These are phyloP conservation scores for Crotalus helleri DNA, from an alignment of 2,113 vertebrate species.

Conservation along the genomic window DNA sequence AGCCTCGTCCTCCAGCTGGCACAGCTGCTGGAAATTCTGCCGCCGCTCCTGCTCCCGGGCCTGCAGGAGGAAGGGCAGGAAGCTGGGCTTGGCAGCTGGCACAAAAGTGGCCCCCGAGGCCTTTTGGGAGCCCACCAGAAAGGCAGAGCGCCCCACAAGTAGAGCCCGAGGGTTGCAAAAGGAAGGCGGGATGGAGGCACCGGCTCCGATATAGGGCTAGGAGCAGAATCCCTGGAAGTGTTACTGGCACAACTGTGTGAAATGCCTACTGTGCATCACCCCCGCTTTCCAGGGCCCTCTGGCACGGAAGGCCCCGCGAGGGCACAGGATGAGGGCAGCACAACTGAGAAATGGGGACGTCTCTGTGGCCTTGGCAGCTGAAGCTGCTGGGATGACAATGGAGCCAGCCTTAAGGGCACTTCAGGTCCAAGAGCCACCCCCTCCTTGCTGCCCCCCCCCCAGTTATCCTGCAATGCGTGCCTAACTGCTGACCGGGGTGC, in stretches of 20 bases:
- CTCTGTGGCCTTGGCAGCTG: background rate
- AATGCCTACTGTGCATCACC: fast-evolving
- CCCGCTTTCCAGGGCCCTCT: background rate
- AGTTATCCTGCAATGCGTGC: background rate
- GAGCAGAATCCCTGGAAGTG: background rate
- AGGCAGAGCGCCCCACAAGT: background rate
- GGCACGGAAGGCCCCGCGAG: background rate
- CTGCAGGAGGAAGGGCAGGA: conserved; percentile 41
- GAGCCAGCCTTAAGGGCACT: background rate
- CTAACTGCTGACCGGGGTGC: background rate
- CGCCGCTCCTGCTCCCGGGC: conserved; percentile 74
- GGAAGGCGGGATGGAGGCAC: background rate
- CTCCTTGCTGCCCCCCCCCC: background rate
- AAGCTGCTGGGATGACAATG: background rate
- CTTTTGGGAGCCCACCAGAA: background rate
- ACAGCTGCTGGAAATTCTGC: conserved; percentile 76
- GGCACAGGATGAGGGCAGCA: background rate
- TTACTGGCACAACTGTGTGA: background rate
- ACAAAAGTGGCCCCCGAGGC: background rate
- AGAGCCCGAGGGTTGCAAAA: background rate
- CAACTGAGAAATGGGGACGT: background rate
- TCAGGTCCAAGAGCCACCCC: no score
- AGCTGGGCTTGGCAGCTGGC: background rate
- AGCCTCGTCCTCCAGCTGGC: conserved; percentile 75
- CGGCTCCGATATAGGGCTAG: background rate